Base-by-base conservation (phyloP, 35 echinoderm and acorn worm genomes). In the Hemicentrotus pulcherrimus region DNA sequence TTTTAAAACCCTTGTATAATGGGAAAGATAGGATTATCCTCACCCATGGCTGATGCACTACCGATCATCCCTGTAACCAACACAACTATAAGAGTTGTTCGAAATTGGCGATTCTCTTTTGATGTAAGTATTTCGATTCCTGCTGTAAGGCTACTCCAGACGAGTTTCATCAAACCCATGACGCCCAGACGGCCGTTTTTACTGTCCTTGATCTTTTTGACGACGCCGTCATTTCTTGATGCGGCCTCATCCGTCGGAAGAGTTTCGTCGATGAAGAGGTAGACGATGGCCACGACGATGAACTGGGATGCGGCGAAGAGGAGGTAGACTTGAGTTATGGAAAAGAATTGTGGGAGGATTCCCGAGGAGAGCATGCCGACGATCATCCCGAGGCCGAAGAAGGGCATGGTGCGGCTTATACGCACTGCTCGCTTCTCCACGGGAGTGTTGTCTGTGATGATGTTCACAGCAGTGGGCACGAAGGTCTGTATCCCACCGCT, bases 401-500 rank as follows among this genome's bases (percentile, higher is more conserved):
- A 47, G 11, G 91, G 91, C 46, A 93, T 47, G 45, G n/a, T 93
- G 16, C 91, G 91, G 30, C 91, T 58, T 31, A 93, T 93, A 31
- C 32, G n/a, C 91, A 50, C 46, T 24, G 48, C 30, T 16, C 46
- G 46, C 48, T 93, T 93, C 91, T 93, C 91, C 13, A 48, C 91
- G n/a, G 91, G 91, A 14, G 91, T 93, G 45, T 13, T 93, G 46
- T 93, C 91, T 15, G 91, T 93, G 48, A 93, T 93, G 46, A 93
- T 93, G 48, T 93, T 93, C 16, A 93, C 48, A 58, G 48, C 24
- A 16, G 91, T 93, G 3, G 48, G 58, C 46, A 93, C 24, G 11
- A 93, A 58, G 32, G 91, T 93, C 45, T 93, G 91, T 9, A 93
- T 47, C 46, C 91, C 91, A 58, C 91, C 91, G 48, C 91, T 58